These are phyloP conservation scores for Silurus aristotelis DNA, from an alignment of 2,797 vertebrate genomes.

Conservation along the genomic window DNA sequence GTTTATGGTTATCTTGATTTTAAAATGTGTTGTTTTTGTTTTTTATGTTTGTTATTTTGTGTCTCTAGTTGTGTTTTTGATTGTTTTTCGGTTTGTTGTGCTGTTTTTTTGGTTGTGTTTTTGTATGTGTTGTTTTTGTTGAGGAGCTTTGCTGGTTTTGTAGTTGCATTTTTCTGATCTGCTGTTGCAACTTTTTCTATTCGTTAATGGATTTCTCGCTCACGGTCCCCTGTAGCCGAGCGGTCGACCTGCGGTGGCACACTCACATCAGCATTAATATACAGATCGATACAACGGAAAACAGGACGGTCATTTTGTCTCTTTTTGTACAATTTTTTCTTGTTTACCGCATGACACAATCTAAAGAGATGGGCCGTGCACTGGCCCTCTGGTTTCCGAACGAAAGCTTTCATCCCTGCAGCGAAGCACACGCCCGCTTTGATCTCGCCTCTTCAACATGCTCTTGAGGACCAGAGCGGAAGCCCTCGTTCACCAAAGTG, in stretches of 20 bases:
- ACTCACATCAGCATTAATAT: neutral
- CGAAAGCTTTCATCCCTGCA: constrained; percentile 59
- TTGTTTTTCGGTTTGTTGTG: neutral
- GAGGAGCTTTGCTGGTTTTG: neutral
- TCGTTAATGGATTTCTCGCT: neutral
- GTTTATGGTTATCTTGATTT: neutral
- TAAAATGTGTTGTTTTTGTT: neutral
- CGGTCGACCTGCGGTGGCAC: neutral
- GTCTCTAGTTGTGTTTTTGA: neutral
- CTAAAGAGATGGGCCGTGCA: constrained; percentile 10
- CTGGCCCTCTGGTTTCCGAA: constrained; percentile 27
- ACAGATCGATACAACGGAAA: neutral
- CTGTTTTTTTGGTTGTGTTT: neutral
- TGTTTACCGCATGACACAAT: constrained; percentile 9
- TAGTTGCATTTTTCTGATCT: neutral
- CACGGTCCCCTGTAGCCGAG: neutral
- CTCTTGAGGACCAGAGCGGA: constrained; percentile 57
- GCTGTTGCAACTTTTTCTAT: neutral
- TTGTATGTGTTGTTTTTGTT: neutral
- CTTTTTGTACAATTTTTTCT: constrained; percentile 20
- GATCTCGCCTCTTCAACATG: constrained; percentile 57
- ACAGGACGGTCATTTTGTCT: neutral
- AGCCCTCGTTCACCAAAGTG: constrained; percentile 35
- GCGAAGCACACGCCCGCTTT: constrained; percentile 59
- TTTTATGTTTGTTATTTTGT: neutral